A percentile compares a stretch with the other conserved stretches of the same genome.
Evolutionary conservation across 2,888 invertebrate genomes (phyloP).

Genomic region (Cotesia congregata): DNA sequence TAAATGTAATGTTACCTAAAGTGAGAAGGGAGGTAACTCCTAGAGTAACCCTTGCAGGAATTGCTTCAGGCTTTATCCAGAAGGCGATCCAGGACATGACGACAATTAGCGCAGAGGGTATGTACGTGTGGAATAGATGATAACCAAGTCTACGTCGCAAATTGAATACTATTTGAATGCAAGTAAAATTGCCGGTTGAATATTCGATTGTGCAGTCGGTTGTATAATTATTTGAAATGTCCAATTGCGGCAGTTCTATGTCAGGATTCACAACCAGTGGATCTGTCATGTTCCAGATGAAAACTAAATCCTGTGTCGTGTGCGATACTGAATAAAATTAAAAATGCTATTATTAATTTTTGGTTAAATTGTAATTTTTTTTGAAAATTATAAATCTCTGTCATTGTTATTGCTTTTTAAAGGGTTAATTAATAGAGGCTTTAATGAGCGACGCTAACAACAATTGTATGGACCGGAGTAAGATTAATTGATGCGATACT

Average conservation of each 20-base stretch:
- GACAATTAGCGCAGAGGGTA: conserved; percentile 91
- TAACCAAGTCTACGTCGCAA: conserved; percentile 87
- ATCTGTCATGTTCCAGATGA: conserved; percentile 90
- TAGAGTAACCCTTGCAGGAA: conserved; percentile 89
- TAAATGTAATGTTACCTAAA: conserved; percentile 73
- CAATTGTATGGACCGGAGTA: neutral
- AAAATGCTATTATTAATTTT: neutral
- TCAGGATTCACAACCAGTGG: conserved; percentile 90
- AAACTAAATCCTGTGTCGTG: conserved; percentile 89
- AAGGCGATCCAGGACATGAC: conserved; percentile 97
- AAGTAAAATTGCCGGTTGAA: conserved; percentile 92
- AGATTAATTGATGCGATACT: neutral
- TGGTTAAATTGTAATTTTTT: neutral
- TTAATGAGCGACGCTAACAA: neutral
- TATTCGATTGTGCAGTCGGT: conserved; percentile 91
- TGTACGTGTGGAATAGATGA: conserved; percentile 92
- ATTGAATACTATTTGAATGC: conserved; percentile 90
- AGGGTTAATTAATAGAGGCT: neutral
- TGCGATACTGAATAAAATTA: conserved; percentile 78
- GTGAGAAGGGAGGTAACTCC: conserved; percentile 91
- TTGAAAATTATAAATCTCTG: neutral
- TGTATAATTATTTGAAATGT: conserved; percentile 88
- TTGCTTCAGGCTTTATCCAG: conserved; percentile 95
- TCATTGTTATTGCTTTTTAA: neutral
- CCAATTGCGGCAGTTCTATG: conserved; percentile 90